These are phyloP conservation scores for Morpho achilles DNA, from an alignment of 2,888 invertebrate species.

Conservation along the genomic window DNA sequence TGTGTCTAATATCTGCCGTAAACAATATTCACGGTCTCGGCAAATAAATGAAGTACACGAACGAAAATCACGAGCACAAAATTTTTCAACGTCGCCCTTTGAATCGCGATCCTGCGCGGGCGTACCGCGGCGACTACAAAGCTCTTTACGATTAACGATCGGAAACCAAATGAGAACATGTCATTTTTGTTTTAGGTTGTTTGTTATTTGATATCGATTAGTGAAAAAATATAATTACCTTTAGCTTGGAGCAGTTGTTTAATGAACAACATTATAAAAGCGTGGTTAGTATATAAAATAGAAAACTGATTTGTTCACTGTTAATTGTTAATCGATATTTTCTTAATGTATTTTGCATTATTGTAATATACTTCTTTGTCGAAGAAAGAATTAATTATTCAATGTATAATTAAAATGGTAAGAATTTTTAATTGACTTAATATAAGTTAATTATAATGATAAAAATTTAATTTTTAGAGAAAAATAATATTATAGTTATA, in stretches of 20 bases:
- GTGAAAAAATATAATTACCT: slow-evolving; percentile 13
- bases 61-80: slow-evolving; percentile 70
- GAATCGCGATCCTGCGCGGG: slow-evolving; percentile 51
- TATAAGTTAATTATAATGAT: too few relatives aligned
- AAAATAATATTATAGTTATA: too few relatives aligned
- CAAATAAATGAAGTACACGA: slow-evolving; percentile 71
- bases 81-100: slow-evolving; percentile 70
- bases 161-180: slow-evolving; percentile 60
- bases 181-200: slow-evolving; percentile 51
- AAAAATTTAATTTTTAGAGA: too few relatives aligned
- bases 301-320: too few relatives aligned
- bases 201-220: slow-evolving; percentile 29
- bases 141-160: slow-evolving; percentile 63
- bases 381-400: too few relatives aligned
- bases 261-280: neutral
- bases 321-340: too few relatives aligned
- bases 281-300: too few relatives aligned
- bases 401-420: too few relatives aligned
- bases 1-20: slow-evolving; percentile 43
- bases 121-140: slow-evolving; percentile 61
- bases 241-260: slow-evolving; percentile 2
- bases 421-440: too few relatives aligned
- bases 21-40: slow-evolving; percentile 60
- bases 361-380: too few relatives aligned
- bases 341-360: too few relatives aligned